A percentile compares a stretch with the other conserved stretches of the same genome.
Evolutionary conservation across 2,888 invertebrate genomes (phyloP).

Genomic region (Leucophenga montana): DNA sequence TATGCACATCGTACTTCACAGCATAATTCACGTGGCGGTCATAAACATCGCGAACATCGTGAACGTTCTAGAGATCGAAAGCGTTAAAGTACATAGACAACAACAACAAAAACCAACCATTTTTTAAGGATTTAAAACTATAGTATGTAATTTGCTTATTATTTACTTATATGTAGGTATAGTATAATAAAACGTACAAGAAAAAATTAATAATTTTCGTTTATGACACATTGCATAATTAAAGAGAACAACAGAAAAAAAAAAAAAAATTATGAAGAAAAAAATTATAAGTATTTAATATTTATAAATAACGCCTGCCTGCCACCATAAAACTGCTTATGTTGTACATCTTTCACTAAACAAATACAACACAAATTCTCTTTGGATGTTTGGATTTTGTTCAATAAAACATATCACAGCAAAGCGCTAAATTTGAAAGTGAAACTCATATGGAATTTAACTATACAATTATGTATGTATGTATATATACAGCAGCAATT

Average conservation of each 20-base stretch:
- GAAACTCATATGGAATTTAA: background rate
- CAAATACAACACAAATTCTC: background rate
- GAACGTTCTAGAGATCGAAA: constrained; percentile 70
- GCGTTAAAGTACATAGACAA: constrained; percentile 53
- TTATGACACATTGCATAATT: no score
- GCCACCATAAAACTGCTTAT: no score
- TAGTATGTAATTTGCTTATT: constrained; percentile 25
- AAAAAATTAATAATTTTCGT: no score
- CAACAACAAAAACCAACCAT: constrained; percentile 31
- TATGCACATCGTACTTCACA: constrained; percentile 64
- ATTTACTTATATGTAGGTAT: constrained; percentile 30
- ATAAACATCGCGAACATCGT: constrained; percentile 63
- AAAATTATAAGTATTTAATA: no score
- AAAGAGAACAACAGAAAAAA: no score
- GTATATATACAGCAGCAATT: constrained; percentile 12
- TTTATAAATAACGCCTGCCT: no score
- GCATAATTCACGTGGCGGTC: constrained; percentile 49
- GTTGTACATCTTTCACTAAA: background rate
- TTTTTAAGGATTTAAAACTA: constrained; percentile 21
- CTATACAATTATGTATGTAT: constrained; percentile 43
- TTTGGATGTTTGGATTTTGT: background rate
- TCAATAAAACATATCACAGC: constrained; percentile 11
- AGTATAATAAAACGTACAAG: background rate
- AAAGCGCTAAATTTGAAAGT: background rate
- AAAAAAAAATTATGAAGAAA: no score